A percentile compares a stretch with the other conserved stretches of the same genome.
phyloP scores from a whole-genome alignment of 2,113 vertebrate species.

The Rousettus leschenaultii region DNA sequence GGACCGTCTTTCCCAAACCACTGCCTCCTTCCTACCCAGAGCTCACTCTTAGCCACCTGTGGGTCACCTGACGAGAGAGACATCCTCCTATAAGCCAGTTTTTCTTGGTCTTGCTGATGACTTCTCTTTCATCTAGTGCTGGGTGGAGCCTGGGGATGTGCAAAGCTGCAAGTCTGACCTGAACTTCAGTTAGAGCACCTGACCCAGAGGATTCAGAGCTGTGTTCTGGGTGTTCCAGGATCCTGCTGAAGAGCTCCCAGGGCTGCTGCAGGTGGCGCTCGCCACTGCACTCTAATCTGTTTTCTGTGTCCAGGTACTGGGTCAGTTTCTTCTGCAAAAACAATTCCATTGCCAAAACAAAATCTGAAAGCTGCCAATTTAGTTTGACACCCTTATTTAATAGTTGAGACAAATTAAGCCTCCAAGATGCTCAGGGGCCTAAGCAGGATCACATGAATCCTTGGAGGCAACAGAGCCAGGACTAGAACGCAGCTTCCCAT shows the following conservation, averaged over 20 bases:
- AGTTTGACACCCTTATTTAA: not conserved
- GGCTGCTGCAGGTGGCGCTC: not conserved
- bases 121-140: not conserved
- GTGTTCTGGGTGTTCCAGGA: no score
- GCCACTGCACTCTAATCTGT: not conserved
- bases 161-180: not conserved
- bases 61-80: not conserved
- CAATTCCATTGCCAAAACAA: not conserved
- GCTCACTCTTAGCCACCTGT: not conserved
- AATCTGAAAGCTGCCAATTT: not conserved
- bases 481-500: not conserved
- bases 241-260: not conserved
- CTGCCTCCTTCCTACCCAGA: not conserved
- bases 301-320: not conserved
- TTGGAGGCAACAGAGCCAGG: not conserved
- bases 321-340: not conserved
- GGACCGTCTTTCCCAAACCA: not conserved
- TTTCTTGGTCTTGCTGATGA: not conserved
- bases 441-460: not conserved
- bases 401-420: not conserved
- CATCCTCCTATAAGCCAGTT: not conserved
- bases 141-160: not conserved
- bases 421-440: not conserved
- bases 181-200: accelerated
- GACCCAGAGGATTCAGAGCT: not conserved